Percentiles rank a stretch among this genome's conserved stretches.
These are phyloP conservation scores for Decapterus maruadsi DNA, from an alignment of 2,797 vertebrate species.

Conservation along the genomic window DNA sequence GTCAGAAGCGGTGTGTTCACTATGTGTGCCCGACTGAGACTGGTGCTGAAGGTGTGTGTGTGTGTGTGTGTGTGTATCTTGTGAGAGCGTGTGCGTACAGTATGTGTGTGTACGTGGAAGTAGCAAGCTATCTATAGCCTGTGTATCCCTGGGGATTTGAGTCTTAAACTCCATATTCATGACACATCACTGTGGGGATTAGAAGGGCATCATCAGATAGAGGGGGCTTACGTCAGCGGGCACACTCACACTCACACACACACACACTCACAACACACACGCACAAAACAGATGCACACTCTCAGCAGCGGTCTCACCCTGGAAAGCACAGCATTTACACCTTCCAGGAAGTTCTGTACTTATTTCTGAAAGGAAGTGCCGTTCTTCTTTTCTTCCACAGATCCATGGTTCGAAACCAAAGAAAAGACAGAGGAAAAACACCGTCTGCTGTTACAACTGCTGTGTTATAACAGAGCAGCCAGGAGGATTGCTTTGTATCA, in stretches of 20 bases:
- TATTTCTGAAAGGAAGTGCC: conserved; percentile 29
- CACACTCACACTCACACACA: conserved; percentile 42
- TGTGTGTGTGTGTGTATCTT: conserved; percentile 23
- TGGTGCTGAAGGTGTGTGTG: conserved; percentile 56
- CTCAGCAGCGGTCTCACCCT: conserved; percentile 47
- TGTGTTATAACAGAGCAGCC: conserved; percentile 17
- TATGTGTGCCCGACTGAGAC: conserved; percentile 34
- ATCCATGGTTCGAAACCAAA: conserved; percentile 14
- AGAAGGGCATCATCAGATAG: conserved; percentile 85
- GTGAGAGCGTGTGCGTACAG: neutral
- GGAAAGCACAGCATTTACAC: conserved; percentile 61
- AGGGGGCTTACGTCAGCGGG: conserved; percentile 79
- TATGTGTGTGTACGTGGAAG: conserved; percentile 51
- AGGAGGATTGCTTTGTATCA: conserved; percentile 32
- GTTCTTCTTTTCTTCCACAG: conserved; percentile 15
- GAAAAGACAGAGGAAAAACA: conserved; percentile 1
- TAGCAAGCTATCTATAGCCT: conserved; percentile 85
- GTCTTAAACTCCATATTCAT: conserved; percentile 90
- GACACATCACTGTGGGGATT: conserved; percentile 91
- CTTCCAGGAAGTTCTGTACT: conserved; percentile 63
- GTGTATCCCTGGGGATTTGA: conserved; percentile 85
- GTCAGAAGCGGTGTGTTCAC: conserved; percentile 61
- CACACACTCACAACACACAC: conserved; percentile 37
- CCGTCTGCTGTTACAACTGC: neutral
- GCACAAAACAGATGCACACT: conserved; percentile 44